Conservation (phyloP, 2,797 vertebrate genomes). For the Allobates femoralis region DNA sequence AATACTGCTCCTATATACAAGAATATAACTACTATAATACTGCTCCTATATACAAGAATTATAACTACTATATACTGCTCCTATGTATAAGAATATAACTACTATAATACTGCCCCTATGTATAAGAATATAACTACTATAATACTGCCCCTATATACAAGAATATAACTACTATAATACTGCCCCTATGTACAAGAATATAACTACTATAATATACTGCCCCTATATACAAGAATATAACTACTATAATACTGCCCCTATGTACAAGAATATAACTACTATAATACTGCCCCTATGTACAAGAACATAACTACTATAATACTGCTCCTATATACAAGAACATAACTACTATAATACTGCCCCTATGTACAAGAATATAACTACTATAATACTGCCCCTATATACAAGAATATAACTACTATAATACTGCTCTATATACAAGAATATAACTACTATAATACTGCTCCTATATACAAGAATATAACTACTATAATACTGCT, state of each 20-base stretch:
- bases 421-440: slow-evolving; percentile 13
- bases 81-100: too few species aligned
- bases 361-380: too few species aligned
- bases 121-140: not conserved
- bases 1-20: too few species aligned
- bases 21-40: too few species aligned
- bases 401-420: too few species aligned
- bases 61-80: too few species aligned
- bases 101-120: too few species aligned
- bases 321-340: not conserved
- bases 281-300: not conserved
- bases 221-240: slow-evolving; percentile 1
- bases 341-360: too few species aligned
- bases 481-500: not conserved
- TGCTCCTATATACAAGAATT: too few species aligned
- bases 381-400: too few species aligned
- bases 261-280: slow-evolving; percentile 10
- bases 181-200: too few species aligned
- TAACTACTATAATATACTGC: too few species aligned
- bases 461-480: not conserved
- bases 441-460: slow-evolving; percentile 9
- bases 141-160: not conserved
- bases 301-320: slow-evolving; percentile 6
- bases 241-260: slow-evolving; percentile 6
- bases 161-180: not conserved